Percentiles rank a stretch among this genome's conserved stretches.
Evolutionary conservation across 2,797 vertebrate species (phyloP).

Genomic region (Apogon talboti): DNA sequence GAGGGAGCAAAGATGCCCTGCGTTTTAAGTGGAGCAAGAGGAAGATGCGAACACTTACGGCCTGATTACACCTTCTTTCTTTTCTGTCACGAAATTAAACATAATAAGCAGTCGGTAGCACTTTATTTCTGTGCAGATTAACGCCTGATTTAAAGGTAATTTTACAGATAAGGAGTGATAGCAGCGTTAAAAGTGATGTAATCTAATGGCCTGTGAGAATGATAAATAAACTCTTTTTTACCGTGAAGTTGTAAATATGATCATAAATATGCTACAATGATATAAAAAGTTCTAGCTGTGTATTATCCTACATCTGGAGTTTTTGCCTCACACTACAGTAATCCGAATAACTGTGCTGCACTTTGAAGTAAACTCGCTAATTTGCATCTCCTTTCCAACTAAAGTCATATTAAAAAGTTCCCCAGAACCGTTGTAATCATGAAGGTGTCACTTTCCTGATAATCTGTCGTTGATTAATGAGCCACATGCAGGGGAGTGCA

Average conservation of each 20-base stretch:
- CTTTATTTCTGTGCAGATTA: conserved; percentile 36
- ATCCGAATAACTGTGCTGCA: conserved; percentile 47
- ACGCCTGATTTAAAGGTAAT: conserved; percentile 23
- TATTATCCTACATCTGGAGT: conserved; percentile 1
- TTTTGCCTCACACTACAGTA: conserved; percentile 40
- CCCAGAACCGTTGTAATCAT: conserved; percentile 67
- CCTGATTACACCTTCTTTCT: conserved; percentile 5
- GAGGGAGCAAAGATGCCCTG: conserved; percentile 50
- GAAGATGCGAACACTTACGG: conserved; percentile 12
- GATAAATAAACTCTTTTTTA: too few relatives aligned
- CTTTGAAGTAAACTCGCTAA: conserved; percentile 48
- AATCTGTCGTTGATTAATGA: conserved; percentile 81
- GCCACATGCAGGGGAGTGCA: conserved; percentile 45
- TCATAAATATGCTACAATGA: not conserved
- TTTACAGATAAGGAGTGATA: conserved; percentile 42
- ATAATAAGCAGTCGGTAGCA: conserved; percentile 14
- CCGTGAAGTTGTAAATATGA: conserved; percentile 5
- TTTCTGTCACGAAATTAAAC: conserved; percentile 5
- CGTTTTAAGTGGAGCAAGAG: conserved; percentile 54
- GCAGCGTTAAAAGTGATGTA: conserved; percentile 29
- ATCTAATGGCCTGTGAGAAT: conserved; percentile 51
- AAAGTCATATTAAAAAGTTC: conserved; percentile 70
- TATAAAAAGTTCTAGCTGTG: too few relatives aligned
- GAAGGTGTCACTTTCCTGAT: conserved; percentile 75
- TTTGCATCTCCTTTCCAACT: conserved; percentile 64